Evolutionary conservation across 2,113 vertebrate genomes (phyloP).

Genomic region (Platichthys flesus): DNA sequence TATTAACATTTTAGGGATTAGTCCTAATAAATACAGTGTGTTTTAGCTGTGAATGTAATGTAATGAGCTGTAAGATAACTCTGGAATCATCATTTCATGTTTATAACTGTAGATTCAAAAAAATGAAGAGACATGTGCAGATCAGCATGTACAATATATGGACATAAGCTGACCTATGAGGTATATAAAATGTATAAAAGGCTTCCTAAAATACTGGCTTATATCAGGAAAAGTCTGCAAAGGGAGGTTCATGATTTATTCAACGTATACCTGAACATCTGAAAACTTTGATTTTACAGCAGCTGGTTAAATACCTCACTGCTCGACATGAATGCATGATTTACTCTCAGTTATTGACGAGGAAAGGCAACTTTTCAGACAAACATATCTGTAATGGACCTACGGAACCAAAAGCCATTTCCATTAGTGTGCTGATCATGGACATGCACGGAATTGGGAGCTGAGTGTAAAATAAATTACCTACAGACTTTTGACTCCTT

Average conservation of each 20-base stretch:
- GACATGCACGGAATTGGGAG: constrained; percentile 4
- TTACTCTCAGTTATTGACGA: constrained; percentile 32
- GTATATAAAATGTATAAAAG: background rate
- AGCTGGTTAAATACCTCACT: constrained; percentile 24
- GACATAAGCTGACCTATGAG: background rate
- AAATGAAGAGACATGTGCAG: background rate
- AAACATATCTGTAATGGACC: constrained; percentile 22
- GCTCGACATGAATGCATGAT: constrained; percentile 38
- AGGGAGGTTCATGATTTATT: constrained; percentile 24
- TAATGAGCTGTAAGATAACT: too few species aligned
- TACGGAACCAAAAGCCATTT: background rate
- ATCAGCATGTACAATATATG: background rate
- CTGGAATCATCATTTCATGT: too few species aligned
- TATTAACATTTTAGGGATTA: too few species aligned
- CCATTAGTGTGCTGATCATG: constrained; percentile 21
- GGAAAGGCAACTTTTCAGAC: constrained; percentile 11
- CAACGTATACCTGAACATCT: constrained; percentile 23
- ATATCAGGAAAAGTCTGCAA: constrained; percentile 9
- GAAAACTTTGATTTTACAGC: constrained; percentile 38
- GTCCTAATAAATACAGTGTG: too few species aligned
- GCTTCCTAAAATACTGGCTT: background rate
- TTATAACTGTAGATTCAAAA: too few species aligned
- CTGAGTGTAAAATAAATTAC: constrained; percentile 8
- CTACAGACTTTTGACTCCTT: constrained; percentile 2
- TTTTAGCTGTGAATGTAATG: too few species aligned